Base-by-base conservation (phyloP, 2,113 vertebrate genomes). In the Aptenodytes patagonicus region DNA sequence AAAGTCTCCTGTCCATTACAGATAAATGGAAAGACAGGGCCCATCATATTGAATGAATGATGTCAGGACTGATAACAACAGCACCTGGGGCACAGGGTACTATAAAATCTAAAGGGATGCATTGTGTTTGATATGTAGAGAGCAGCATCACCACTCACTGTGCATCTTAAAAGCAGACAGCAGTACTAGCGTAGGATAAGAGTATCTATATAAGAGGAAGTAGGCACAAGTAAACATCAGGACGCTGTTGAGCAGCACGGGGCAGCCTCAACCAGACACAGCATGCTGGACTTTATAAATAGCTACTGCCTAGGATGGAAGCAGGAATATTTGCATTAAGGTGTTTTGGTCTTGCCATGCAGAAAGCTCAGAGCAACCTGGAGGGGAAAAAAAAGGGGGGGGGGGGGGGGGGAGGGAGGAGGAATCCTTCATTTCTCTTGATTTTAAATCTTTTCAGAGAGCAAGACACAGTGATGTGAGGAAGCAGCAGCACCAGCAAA, bases 1-100 rank as follows among this genome's bases (percentile, higher is more conserved):
- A 82, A 93, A 97, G 64, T 86, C 76, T 73, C 76, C 68, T 88
- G 94, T 93, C 89, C 82, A 76, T 95, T 94, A 88, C 73, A 96
- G 90, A 96, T 90, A 95, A 98, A 97, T 90, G 86, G 85, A 92
- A 91, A 94, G 94, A 97, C 42, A 57, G 87, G 66, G 52, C 55
- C 93, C 89, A 91, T 95, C 91, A 95, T 89, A 94, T 42, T 38
- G 40, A 95, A 95, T 85, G 91, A 97, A 78, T 78, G 95, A 97
- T 83, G 90, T 83, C 77, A 80, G 77, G 69, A 78, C 66, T 77
- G 89, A 94, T 96, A 94, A 95, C 51, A 96, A 90, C 58, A 87
- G 71, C 80, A 91, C 91, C 79, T 83, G 57, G 29, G 24, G 93
- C 91, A 95, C 60, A 83, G 83, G 34, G 69, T 96, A 90, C 86